Evolutionary conservation across 2,797 vertebrate genomes (phyloP).

Genomic region (Gymnopithys bicolor): DNA sequence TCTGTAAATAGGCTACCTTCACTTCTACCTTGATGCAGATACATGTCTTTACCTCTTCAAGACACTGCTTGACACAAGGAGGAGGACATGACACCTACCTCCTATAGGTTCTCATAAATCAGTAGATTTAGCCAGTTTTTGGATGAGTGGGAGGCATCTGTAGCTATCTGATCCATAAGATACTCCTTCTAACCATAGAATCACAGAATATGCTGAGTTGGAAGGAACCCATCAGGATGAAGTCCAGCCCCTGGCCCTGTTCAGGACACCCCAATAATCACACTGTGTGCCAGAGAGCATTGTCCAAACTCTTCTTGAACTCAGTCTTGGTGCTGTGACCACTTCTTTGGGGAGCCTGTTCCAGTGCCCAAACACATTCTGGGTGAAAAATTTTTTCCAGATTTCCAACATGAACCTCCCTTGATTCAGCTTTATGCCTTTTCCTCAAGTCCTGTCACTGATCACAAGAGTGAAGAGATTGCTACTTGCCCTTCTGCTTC

Average conservation of each 20-base stretch:
- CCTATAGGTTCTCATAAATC: background rate
- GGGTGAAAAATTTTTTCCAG: background rate
- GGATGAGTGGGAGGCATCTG: background rate
- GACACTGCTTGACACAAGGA: background rate
- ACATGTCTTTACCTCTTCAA: background rate
- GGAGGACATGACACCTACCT: background rate
- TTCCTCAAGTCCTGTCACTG: background rate
- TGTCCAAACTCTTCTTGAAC: background rate
- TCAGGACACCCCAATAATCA: background rate
- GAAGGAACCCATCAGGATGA: background rate
- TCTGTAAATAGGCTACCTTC: background rate
- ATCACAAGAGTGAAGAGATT: background rate
- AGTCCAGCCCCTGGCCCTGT: background rate
- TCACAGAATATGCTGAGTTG: background rate
- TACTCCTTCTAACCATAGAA: background rate
- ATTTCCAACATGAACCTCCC: background rate
- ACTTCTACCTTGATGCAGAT: background rate
- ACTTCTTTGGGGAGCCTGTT: background rate
- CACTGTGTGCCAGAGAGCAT: background rate
- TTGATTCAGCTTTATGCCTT: background rate
- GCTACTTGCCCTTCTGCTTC: background rate
- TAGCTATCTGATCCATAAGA: background rate
- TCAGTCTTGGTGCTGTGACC: background rate
- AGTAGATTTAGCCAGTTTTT: background rate
- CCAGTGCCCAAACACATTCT: background rate